phyloP scores from a whole-genome alignment of 2,888 invertebrate species.

The Eristalinus sepulchralis region DNA sequence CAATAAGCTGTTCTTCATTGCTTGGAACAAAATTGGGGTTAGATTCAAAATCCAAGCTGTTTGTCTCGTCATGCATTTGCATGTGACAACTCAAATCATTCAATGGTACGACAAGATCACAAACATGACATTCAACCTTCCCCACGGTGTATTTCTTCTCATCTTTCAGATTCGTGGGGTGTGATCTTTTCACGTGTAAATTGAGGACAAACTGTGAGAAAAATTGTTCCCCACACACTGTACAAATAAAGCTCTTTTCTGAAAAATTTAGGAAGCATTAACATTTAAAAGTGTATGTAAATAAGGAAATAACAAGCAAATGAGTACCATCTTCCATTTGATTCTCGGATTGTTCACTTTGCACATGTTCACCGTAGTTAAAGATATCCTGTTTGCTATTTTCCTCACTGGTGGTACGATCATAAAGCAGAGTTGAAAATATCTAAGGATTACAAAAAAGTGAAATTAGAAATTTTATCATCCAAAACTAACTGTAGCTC shows the following conservation, averaged over 20 bases:
- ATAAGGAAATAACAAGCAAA: not conserved
- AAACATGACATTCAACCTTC: constrained; percentile 60
- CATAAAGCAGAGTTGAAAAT: not conserved
- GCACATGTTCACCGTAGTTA: not conserved
- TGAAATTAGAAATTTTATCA: not conserved
- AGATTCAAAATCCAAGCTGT: constrained; percentile 21
- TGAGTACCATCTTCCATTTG: constrained; percentile 40
- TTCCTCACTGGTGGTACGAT: constrained; percentile 9
- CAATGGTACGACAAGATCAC: constrained; percentile 38
- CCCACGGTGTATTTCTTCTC: not conserved
- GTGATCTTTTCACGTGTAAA: constrained; percentile 53
- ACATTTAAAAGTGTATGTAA: not conserved
- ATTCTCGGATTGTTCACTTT: not conserved
- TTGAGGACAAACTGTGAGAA: constrained; percentile 61
- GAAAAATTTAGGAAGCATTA: not conserved
- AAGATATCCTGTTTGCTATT: not conserved
- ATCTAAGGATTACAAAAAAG: not conserved
- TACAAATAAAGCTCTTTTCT: constrained; percentile 59
- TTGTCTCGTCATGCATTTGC: constrained; percentile 48
- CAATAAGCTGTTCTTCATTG: constrained; percentile 43
- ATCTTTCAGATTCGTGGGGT: not conserved
- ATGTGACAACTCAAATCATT: constrained; percentile 32
- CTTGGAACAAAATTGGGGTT: not conserved
- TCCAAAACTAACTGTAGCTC: not conserved
- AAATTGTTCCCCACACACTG: constrained; percentile 60